Percentiles rank a stretch among this genome's conserved stretches.
These are phyloP conservation scores for Cyprinella venusta DNA, from an alignment of 2,797 vertebrate genomes.

Conservation along the genomic window DNA sequence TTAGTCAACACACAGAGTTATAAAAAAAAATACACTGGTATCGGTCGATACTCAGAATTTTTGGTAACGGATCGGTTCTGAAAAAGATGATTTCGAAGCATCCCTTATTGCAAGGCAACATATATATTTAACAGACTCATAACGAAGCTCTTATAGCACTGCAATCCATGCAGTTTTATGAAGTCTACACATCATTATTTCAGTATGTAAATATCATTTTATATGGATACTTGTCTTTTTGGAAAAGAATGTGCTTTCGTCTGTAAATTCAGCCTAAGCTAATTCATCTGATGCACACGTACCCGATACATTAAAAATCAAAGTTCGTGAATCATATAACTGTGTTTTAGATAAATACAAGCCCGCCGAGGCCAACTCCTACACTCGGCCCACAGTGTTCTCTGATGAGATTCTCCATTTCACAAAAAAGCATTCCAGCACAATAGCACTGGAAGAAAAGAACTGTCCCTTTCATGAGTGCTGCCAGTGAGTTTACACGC, in stretches of 20 bases:
- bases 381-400: conserved; percentile 46
- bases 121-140: neutral
- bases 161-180: neutral
- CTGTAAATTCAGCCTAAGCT: neutral
- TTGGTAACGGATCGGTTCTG: too few relatives aligned
- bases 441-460: conserved; percentile 49
- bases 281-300: neutral
- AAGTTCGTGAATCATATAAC: conserved; percentile 26
- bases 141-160: neutral
- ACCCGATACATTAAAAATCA: conserved; percentile 16
- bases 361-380: conserved; percentile 46
- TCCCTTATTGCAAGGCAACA: too few relatives aligned
- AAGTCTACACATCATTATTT: neutral
- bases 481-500: conserved; percentile 53
- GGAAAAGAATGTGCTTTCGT: neutral
- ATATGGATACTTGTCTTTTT: neutral
- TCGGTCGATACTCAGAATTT: too few relatives aligned
- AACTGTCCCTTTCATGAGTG: conserved; percentile 49
- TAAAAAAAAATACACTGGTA: too few relatives aligned
- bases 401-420: conserved; percentile 53
- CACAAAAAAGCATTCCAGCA: conserved; percentile 51
- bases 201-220: neutral
- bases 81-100: too few relatives aligned
- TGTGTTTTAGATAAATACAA: conserved; percentile 42
- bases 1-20: too few relatives aligned